Conservation (phyloP, 2,113 vertebrate species). For the Chroicocephalus ridibundus region DNA sequence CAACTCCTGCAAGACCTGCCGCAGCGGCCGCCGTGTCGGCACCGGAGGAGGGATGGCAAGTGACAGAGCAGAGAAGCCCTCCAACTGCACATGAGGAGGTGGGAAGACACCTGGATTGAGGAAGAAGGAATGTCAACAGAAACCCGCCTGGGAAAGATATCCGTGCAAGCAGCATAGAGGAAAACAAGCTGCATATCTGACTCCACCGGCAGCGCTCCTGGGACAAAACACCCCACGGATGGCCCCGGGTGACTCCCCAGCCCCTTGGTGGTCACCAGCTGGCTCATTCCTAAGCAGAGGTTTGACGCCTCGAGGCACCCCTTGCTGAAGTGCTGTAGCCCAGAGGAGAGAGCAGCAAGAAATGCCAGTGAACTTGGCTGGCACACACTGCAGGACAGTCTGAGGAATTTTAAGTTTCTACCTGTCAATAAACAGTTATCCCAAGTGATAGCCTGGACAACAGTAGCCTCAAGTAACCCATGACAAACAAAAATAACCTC, state of each 20-base stretch:
- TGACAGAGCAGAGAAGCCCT: neutral
- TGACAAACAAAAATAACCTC: neutral
- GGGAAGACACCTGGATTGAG: neutral
- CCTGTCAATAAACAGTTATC: neutral
- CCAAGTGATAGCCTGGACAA: neutral
- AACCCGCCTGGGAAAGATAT: neutral
- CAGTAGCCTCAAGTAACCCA: neutral
- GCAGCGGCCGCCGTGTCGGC: accelerated
- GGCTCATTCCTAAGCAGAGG: neutral
- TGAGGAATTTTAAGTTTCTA: neutral
- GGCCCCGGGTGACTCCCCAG: accelerated
- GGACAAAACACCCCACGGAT: neutral
- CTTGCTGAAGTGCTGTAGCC: neutral
- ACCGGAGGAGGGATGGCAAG: neutral
- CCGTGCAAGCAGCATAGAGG: accelerated
- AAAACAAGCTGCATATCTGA: neutral
- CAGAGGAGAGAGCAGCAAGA: neutral
- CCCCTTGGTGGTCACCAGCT: neutral
- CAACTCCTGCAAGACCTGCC: accelerated
- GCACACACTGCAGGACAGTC: accelerated
- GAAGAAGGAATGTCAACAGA: neutral
- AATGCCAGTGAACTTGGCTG: neutral
- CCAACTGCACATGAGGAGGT: neutral
- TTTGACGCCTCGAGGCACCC: neutral
- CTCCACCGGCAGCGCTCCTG: neutral